These are phyloP conservation scores for Hirudo medicinalis DNA, from an alignment of 1,140 invertebrate genomes.

Conservation along the genomic window DNA sequence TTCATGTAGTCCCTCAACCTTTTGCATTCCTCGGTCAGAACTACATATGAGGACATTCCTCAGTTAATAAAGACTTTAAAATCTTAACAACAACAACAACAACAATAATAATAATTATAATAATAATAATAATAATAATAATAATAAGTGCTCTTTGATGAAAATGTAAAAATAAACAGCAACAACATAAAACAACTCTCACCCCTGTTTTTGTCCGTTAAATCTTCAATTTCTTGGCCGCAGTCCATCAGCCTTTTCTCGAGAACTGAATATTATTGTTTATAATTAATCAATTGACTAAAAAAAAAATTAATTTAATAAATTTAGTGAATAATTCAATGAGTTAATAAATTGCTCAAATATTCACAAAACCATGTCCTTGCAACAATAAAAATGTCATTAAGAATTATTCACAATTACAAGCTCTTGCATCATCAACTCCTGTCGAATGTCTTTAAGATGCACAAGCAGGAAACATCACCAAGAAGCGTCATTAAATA, in stretches of 20 bases:
- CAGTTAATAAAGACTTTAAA: not conserved
- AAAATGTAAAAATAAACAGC: not conserved
- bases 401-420: too few species aligned
- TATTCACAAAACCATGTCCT: too few species aligned
- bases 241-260: not conserved
- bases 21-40: not conserved
- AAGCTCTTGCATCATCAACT: too few species aligned
- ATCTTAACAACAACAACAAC: not conserved
- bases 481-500: too few species aligned
- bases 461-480: too few species aligned
- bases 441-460: too few species aligned
- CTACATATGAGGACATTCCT: not conserved
- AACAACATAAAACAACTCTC: not conserved
- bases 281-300: too few species aligned
- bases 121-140: not conserved
- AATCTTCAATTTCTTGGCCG: not conserved
- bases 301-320: too few species aligned
- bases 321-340: too few species aligned
- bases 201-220: not conserved
- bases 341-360: too few species aligned
- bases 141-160: too few species aligned
- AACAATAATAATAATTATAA: not conserved
- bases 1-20: conserved; percentile 10
- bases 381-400: too few species aligned
- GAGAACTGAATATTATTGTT: not conserved